These are phyloP conservation scores for Macaca nemestrina DNA, from an alignment of 2,113 vertebrate species.

Conservation along the genomic window DNA sequence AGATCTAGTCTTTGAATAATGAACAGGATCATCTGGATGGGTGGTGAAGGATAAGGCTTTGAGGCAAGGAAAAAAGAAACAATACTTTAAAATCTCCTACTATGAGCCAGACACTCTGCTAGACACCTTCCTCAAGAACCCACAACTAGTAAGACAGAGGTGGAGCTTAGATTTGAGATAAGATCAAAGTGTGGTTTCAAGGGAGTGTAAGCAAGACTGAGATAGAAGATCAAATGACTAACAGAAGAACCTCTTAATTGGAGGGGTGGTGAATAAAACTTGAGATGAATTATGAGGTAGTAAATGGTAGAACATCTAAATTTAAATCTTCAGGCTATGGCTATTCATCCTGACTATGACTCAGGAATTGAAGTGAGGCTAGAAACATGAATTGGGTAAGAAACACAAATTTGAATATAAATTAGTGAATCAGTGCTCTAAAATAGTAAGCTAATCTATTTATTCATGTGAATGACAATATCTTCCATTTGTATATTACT, in stretches of 20 bases:
- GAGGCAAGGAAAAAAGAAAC: neutral
- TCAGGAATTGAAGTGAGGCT: neutral
- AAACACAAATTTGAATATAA: neutral
- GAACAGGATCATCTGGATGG: neutral
- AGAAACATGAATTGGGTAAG: neutral
- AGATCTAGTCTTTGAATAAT: neutral
- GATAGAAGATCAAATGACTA: neutral
- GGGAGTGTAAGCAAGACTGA: neutral
- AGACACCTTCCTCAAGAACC: neutral
- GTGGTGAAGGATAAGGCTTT: neutral
- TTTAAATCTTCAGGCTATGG: neutral
- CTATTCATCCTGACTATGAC: neutral
- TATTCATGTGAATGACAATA: neutral
- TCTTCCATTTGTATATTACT: neutral
- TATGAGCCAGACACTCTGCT: neutral
- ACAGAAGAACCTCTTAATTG: neutral
- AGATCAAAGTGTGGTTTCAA: neutral
- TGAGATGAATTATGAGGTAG: neutral
- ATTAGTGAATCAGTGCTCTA: neutral
- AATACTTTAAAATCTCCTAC: neutral
- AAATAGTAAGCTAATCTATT: neutral
- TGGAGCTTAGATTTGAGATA: neutral
- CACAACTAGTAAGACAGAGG: neutral
- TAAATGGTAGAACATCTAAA: neutral
- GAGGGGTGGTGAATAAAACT: neutral